Base-by-base conservation (phyloP, 2,797 vertebrate genomes). In the Phoxinus dragarum region DNA sequence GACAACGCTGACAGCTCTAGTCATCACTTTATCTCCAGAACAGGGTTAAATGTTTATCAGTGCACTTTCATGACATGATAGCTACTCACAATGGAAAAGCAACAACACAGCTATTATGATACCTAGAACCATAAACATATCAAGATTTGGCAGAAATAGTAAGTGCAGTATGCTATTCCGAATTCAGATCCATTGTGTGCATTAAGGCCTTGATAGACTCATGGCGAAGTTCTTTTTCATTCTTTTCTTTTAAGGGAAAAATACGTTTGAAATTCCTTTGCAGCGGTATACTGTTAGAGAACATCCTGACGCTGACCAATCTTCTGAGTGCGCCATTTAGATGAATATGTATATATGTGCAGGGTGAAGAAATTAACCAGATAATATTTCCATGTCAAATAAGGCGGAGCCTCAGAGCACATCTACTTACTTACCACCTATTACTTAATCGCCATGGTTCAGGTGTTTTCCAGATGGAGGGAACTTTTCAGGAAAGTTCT, bases 11-110 rank as follows among this genome's bases (percentile, higher is more conserved):
- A 42, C 44, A 12, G 80, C 27, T 69, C 27, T 71, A 74, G 40
- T 38, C 56, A 59, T 80, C 66, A 56, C 68, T 87, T 73, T 66
- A 73, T 9, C 17, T 73, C 9, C 4, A 81, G 49, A 44, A 49
- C 31, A 56, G 54, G 83, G 83, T 66, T 85, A 66, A 85, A 66
- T 80, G 84, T 64, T 80, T 80, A 64, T 80, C 76, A 73, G 67
- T 64, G 54, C 42, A 68, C 44, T 56, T 66, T n/a, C 8, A 47
- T 34, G 67, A 19, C 73, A 21, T 31, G 4, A 23, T 82, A 14
- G 44, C 44, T 47, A 16, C 56, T 49, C 40, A 23, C 38, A 36
- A 54, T 38, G 19, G 23, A 69, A 78, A 44, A 23, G 47, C 17
- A 54, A 40, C 10, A 42, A 44, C 5, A 38, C n/a, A 61, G 1